Conservation (phyloP, 2,888 invertebrate genomes). For the Timandra comae region DNA sequence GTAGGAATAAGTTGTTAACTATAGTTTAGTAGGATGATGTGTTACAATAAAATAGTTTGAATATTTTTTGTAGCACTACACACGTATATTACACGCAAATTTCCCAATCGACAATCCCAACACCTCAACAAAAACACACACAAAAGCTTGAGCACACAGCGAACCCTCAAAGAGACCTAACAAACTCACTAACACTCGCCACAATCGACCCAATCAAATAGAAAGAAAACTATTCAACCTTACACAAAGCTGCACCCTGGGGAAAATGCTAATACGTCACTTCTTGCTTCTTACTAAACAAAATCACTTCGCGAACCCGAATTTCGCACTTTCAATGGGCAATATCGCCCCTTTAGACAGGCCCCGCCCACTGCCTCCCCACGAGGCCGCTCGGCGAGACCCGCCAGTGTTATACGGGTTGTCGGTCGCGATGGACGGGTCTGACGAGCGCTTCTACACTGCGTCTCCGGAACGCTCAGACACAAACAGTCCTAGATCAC, state of each 20-base stretch:
- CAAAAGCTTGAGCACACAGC: no score
- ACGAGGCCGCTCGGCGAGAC: conserved; percentile 26
- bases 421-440: conserved; percentile 56
- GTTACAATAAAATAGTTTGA: no score
- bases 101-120: no score
- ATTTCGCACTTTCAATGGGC: conserved; percentile 75
- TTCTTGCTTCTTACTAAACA: conserved; percentile 67
- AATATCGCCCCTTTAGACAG: conserved; percentile 52
- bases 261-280: conserved; percentile 68
- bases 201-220: conserved; percentile 72
- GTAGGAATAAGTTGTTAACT: no score
- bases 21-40: no score
- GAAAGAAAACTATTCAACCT: conserved; percentile 59
- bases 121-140: no score
- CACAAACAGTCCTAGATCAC: conserved; percentile 63
- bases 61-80: no score
- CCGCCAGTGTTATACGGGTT: conserved; percentile 51
- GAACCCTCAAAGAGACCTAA: conserved; percentile 43
- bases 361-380: conserved; percentile 45
- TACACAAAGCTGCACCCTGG: conserved; percentile 54
- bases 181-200: conserved; percentile 52
- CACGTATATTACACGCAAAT: conserved; percentile 19
- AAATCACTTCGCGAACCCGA: conserved; percentile 74
- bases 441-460: conserved; percentile 58
- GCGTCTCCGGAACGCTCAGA: conserved; percentile 61